Conservation (phyloP, 2,113 vertebrate genomes). For the Rhabdornis inornatus region DNA sequence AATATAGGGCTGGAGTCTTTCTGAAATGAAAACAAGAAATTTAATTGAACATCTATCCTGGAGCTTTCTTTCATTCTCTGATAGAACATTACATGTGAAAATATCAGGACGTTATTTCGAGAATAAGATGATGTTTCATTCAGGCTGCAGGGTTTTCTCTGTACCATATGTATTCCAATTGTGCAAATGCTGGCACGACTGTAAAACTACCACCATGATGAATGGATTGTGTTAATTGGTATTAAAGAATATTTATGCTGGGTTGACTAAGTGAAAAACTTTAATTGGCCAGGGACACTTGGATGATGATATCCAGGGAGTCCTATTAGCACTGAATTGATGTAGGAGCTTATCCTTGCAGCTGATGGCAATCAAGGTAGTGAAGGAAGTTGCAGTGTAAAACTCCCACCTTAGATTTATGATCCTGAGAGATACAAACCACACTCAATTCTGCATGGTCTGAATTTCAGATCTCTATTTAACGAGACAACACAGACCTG, state of each 20-base stretch:
- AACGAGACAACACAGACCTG: constrained; percentile 52
- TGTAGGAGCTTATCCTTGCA: constrained; percentile 28
- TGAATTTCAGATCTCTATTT: constrained; percentile 76
- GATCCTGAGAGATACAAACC: constrained; percentile 42
- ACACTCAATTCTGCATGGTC: constrained; percentile 59
- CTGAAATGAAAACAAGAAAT: constrained; percentile 24
- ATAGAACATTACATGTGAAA: background rate
- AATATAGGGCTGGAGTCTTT: background rate
- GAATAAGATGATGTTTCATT: background rate
- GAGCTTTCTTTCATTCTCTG: background rate
- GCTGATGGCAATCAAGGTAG: background rate
- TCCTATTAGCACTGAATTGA: constrained; percentile 42
- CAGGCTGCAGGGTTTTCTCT: background rate
- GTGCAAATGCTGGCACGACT: background rate
- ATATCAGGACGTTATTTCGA: background rate
- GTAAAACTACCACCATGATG: constrained; percentile 21
- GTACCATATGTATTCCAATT: background rate
- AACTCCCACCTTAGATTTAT: constrained; percentile 65
- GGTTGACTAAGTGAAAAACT: constrained; percentile 58
- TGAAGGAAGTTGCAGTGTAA: background rate
- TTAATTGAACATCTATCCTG: constrained; percentile 50
- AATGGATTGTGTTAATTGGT: constrained; percentile 48
- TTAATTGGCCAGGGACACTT: constrained; percentile 54
- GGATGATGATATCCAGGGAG: constrained; percentile 25
- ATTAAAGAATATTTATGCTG: constrained; percentile 65